Conservation (phyloP, 2,888 invertebrate species). For the Celastrina argiolus region DNA sequence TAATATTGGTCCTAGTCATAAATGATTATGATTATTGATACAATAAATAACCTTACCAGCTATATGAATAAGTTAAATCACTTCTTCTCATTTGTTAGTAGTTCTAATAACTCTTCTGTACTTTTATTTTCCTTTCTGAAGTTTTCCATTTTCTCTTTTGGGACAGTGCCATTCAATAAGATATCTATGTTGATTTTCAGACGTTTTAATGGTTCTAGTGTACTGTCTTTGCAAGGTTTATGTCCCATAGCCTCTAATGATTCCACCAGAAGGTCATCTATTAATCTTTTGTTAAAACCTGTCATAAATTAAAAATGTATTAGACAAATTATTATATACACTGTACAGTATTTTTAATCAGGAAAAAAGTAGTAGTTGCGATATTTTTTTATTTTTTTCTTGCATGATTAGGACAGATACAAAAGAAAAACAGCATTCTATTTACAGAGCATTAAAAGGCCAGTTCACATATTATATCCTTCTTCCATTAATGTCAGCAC, state of each 20-base stretch:
- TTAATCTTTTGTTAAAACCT: conserved; percentile 82
- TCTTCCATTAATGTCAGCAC: neutral
- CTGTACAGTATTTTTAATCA: conserved; percentile 20
- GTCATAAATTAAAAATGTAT: conserved; percentile 36
- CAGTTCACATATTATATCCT: neutral
- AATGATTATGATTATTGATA: no score
- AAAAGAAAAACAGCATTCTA: neutral
- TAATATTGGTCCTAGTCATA: no score
- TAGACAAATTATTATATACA: conserved; percentile 31
- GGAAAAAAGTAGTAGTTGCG: no score
- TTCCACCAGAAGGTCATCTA: conserved; percentile 88
- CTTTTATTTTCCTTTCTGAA: conserved; percentile 85
- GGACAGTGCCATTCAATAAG: conserved; percentile 89
- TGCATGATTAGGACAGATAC: neutral
- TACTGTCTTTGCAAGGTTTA: conserved; percentile 78
- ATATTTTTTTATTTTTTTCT: neutral
- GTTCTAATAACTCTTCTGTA: conserved; percentile 87
- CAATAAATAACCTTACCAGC: conserved; percentile 23
- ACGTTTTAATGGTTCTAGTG: conserved; percentile 78
- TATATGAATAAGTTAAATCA: conserved; percentile 28
- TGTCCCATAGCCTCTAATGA: conserved; percentile 87
- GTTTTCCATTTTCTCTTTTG: conserved; percentile 85
- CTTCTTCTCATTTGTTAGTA: conserved; percentile 77
- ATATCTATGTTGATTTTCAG: conserved; percentile 86
- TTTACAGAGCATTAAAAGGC: neutral